phyloP scores from a whole-genome alignment of 2,888 invertebrate genomes.

The Tiliacea aurago region DNA sequence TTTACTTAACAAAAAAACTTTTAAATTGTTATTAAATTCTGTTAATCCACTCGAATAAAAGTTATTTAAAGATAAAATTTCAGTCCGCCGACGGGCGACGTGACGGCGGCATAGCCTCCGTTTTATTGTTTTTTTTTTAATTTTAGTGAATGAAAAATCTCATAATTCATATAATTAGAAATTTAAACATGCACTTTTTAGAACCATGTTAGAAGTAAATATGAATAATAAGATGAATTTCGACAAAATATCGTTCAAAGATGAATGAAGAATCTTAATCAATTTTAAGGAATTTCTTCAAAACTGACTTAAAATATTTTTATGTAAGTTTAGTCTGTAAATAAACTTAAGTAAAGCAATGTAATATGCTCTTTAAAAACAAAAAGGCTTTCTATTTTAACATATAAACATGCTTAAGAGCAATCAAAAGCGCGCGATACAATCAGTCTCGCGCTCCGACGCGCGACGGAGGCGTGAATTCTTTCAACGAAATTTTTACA shows the following conservation, averaged over 20 bases:
- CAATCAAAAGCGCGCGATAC: slow-evolving; percentile 62
- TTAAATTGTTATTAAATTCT: neutral
- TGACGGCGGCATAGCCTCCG: neutral
- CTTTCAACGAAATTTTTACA: slow-evolving; percentile 63
- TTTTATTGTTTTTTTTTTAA: neutral
- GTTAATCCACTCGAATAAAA: neutral
- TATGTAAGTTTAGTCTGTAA: neutral
- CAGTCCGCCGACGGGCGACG: slow-evolving; percentile 15
- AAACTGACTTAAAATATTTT: neutral
- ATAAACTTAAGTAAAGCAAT: slow-evolving; percentile 1
- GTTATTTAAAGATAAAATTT: neutral
- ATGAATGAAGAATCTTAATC: neutral
- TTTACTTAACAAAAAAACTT: no score
- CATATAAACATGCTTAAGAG: slow-evolving; percentile 60
- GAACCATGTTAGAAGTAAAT: neutral
- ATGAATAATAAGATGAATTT: neutral
- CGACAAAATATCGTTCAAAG: neutral
- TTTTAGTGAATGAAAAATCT: neutral
- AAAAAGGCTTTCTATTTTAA: slow-evolving; percentile 60
- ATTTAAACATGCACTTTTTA: no score
- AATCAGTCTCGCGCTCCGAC: slow-evolving; percentile 57
- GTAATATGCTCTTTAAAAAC: neutral
- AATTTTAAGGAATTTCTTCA: neutral
- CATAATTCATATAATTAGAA: neutral
- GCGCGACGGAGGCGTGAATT: slow-evolving; percentile 66